phyloP scores from a whole-genome alignment of 2,113 vertebrate genomes.

The Sapayoa aenigma region DNA sequence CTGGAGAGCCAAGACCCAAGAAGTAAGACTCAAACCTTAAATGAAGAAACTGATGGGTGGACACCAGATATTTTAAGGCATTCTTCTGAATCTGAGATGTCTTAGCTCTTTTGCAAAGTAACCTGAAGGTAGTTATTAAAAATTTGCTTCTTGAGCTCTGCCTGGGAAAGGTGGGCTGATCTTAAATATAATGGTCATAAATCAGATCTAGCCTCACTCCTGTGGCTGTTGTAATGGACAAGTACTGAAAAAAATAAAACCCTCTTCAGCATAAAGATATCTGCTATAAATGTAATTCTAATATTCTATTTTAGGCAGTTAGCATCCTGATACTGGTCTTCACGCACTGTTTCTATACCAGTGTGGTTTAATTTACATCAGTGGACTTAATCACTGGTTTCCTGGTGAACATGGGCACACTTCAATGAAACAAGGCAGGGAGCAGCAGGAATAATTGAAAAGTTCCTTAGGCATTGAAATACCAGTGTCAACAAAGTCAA shows the following conservation, averaged over 20 bases:
- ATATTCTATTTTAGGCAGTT: not conserved
- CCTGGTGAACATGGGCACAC: not conserved
- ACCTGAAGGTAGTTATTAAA: not conserved
- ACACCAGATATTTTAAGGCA: not conserved
- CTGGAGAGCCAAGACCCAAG: accelerated
- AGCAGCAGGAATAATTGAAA: not conserved
- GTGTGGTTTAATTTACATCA: not conserved
- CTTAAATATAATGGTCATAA: not conserved
- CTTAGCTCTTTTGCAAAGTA: not conserved
- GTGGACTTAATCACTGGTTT: not conserved
- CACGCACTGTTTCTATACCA: not conserved
- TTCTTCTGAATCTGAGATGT: not conserved
- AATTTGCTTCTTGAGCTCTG: not conserved
- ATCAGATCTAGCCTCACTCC: not conserved
- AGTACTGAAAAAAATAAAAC: not conserved
- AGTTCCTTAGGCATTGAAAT: not conserved
- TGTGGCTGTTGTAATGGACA: not conserved
- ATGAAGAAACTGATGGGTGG: not conserved
- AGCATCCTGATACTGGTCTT: not conserved
- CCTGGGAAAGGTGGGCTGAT: not conserved
- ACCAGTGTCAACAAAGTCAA: not conserved
- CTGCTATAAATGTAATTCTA: not conserved
- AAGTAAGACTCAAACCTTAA: not conserved
- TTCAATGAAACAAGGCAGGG: not conserved
- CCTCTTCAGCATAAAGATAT: not conserved